These are phyloP conservation scores for Athene noctua DNA, from an alignment of 2,113 vertebrate genomes.

Conservation along the genomic window DNA sequence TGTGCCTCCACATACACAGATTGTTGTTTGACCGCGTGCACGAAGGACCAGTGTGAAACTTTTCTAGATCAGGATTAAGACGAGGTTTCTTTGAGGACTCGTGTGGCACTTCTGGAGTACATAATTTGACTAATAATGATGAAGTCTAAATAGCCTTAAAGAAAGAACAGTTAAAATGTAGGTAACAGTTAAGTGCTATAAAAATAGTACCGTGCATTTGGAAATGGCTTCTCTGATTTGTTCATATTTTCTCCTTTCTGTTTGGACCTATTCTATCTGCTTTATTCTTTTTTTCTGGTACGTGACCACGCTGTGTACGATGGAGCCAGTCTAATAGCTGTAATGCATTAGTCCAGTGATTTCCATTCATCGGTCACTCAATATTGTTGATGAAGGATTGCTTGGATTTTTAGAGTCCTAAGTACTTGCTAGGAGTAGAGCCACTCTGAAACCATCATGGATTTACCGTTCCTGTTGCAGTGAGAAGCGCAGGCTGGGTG, in stretches of 20 bases:
- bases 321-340: background rate
- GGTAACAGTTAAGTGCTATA: background rate
- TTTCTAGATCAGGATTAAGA: background rate
- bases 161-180: background rate
- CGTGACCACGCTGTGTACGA: accelerated
- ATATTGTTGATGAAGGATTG: background rate
- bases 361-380: background rate
- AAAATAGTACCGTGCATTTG: background rate
- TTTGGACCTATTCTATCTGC: background rate
- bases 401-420: background rate
- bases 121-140: background rate
- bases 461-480: background rate
- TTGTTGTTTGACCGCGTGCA: background rate
- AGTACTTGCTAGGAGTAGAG: background rate
- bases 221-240: background rate
- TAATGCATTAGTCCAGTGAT: background rate
- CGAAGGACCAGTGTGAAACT: background rate
- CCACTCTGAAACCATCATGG: background rate
- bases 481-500: background rate
- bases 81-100: background rate
- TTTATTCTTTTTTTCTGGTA: background rate
- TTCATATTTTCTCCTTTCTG: background rate
- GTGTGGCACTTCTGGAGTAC: background rate
- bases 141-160: background rate
- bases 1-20: too few relatives aligned